Percentiles rank a stretch among this genome's conserved stretches.
These are phyloP conservation scores for Hormaphis cornu DNA, from an alignment of 1,140 invertebrate genomes.

Conservation along the genomic window DNA sequence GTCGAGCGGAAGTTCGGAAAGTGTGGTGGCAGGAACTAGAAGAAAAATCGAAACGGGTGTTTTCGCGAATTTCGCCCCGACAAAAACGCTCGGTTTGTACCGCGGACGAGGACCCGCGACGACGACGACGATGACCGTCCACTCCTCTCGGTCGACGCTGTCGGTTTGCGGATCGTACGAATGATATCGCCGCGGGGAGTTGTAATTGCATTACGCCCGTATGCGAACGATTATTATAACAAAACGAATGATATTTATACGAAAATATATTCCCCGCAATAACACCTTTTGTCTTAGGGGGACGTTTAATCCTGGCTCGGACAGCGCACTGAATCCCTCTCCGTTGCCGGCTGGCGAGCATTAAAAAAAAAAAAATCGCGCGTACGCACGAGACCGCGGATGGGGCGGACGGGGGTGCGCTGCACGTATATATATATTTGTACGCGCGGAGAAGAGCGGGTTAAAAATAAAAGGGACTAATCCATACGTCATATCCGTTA, in stretches of 20 bases:
- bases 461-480: slow-evolving; percentile 32
- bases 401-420: neutral
- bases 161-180: slow-evolving; percentile 22
- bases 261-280: slow-evolving; percentile 29
- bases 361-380: too few relatives aligned
- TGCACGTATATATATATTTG: too few relatives aligned
- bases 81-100: too few relatives aligned
- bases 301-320: slow-evolving; percentile 32
- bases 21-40: too few relatives aligned
- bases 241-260: too few relatives aligned
- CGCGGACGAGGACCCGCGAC: neutral
- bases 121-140: too few relatives aligned
- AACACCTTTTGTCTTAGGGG: slow-evolving; percentile 33
- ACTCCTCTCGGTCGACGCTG: slow-evolving; percentile 15
- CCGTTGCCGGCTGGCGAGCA: too few relatives aligned
- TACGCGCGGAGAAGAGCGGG: slow-evolving; percentile 12
- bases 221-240: slow-evolving; percentile 21
- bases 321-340: slow-evolving; percentile 29
- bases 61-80: too few relatives aligned
- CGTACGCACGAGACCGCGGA: neutral
- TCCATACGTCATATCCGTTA: slow-evolving; percentile 33
- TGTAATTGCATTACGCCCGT: slow-evolving; percentile 21
- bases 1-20: too few relatives aligned
- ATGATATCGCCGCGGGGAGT: slow-evolving; percentile 16
- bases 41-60: too few relatives aligned